Conservation (phyloP, 2,888 invertebrate species). For the Scotopteryx bipunctaria region DNA sequence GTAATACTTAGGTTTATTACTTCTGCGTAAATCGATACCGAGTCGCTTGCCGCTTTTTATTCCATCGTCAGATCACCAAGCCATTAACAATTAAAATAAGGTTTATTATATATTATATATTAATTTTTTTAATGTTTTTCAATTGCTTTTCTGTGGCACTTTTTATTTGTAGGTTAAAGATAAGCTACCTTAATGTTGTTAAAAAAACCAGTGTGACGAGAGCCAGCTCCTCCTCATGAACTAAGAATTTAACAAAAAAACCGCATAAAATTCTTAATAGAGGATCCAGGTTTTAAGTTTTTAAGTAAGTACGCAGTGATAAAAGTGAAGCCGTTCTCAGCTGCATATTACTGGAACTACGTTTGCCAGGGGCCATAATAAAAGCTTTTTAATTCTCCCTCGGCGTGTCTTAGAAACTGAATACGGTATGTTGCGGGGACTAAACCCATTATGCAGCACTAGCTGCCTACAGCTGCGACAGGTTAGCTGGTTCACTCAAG, state of each 20-base stretch:
- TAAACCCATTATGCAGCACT: constrained; percentile 21
- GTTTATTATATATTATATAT: no score
- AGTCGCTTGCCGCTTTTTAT: no score
- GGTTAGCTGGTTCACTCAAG: constrained; percentile 6
- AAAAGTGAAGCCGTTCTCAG: constrained; percentile 5
- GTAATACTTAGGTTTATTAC: no score
- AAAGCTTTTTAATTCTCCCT: constrained; percentile 29
- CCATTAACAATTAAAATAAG: no score
- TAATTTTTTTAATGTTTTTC: no score
- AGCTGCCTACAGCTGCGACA: background rate
- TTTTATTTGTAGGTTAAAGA: no score
- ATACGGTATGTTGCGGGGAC: constrained; percentile 24
- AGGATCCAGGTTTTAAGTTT: constrained; percentile 8
- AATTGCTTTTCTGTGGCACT: no score
- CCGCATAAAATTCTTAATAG: background rate
- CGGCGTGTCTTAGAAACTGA: constrained; percentile 28
- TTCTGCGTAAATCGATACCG: no score
- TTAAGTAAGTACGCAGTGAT: constrained; percentile 14
- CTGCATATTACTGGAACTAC: constrained; percentile 14
- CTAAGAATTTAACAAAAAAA: background rate
- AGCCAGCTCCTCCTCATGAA: background rate
- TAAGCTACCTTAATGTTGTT: no score
- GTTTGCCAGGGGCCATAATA: constrained; percentile 16
- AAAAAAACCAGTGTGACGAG: no score
- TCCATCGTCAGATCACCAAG: no score